Conservation (phyloP, 2,888 invertebrate genomes). For the Heteromyza rotundicornis region DNA sequence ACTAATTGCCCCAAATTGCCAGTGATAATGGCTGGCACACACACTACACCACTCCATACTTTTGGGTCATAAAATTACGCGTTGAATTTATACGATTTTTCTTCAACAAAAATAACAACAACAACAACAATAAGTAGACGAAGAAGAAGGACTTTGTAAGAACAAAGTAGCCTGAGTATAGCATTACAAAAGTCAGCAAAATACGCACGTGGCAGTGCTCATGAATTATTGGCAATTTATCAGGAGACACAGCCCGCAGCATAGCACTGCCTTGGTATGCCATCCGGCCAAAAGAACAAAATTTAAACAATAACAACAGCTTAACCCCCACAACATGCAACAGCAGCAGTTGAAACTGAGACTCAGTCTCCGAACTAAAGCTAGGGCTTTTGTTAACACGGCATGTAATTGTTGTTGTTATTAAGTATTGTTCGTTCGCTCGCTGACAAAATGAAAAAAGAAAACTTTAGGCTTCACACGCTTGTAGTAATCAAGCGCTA, state of each 20-base stretch:
- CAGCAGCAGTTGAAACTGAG: no score
- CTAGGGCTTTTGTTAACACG: no score
- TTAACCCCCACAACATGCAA: not conserved
- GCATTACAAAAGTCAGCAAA: not conserved
- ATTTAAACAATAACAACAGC: not conserved
- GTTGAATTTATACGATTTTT: constrained; percentile 44
- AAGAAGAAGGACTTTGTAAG: not conserved
- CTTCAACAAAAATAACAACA: not conserved
- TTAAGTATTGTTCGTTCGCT: no score
- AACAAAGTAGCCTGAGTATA: not conserved
- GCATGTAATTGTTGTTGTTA: not conserved
- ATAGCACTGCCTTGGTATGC: no score
- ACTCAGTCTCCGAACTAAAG: no score
- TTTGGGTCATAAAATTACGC: constrained; percentile 42
- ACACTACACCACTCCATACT: constrained; percentile 35
- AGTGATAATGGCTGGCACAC: constrained; percentile 55
- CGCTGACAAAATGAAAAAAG: no score
- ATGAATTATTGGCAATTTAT: constrained; percentile 54
- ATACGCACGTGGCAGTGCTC: constrained; percentile 25
- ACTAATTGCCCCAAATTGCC: constrained; percentile 54
- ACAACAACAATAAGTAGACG: no score
- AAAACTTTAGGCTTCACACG: not conserved
- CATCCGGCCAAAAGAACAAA: not conserved
- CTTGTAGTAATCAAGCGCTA: not conserved
- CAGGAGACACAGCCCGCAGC: constrained; percentile 36